Evolutionary conservation across 2,888 invertebrate genomes (phyloP).

Genomic region (Caenorhabditis afra): DNA sequence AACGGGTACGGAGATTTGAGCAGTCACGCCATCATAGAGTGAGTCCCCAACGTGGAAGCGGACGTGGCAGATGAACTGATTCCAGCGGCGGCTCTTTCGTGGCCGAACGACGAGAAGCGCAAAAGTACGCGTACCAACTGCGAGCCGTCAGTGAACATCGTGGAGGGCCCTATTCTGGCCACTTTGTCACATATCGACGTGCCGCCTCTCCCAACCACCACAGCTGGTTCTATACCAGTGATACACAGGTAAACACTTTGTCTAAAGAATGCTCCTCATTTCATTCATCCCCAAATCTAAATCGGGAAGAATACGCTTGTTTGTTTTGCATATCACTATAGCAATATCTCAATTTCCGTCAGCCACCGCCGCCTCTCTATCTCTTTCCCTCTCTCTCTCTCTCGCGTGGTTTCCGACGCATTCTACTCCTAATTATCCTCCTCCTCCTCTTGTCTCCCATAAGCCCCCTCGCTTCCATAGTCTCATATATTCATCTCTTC

Average conservation of each 20-base stretch:
- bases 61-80: constrained; percentile 1
- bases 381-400: no score
- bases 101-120: constrained; percentile 61
- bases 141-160: constrained; percentile 92
- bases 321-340: no score
- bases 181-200: constrained; percentile 93
- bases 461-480: background rate
- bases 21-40: constrained; percentile 60
- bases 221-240: constrained; percentile 92
- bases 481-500: background rate
- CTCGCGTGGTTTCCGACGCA: no score
- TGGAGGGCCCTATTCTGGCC: constrained; percentile 92
- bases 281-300: background rate
- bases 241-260: constrained; percentile 86
- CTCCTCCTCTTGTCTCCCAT: background rate
- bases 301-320: background rate
- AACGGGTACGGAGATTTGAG: constrained; percentile 46
- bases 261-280: no score
- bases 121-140: constrained; percentile 86
- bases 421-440: background rate
- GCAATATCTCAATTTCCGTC: no score
- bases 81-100: constrained; percentile 71
- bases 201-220: constrained; percentile 74
- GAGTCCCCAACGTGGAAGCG: constrained; percentile 4
- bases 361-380: no score